Conservation (phyloP, 2,888 invertebrate species). For the Drosophila bunnanda region DNA sequence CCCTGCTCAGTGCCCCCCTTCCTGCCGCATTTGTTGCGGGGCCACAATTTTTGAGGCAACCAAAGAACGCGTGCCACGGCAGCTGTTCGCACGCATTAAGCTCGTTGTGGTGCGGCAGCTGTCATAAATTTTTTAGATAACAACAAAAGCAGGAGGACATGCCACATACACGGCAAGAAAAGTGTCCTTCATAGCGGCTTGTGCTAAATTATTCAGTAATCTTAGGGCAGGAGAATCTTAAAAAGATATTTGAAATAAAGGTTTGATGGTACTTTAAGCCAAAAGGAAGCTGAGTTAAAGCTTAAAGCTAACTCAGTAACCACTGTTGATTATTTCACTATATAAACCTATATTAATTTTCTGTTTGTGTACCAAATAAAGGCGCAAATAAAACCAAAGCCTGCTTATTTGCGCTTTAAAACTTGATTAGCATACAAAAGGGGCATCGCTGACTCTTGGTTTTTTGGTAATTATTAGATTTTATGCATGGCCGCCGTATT, state of each 20-base stretch:
- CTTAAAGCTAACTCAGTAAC: neutral
- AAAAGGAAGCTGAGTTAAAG: rapidly evolving
- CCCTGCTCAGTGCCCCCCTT: neutral
- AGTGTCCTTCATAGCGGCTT: neutral
- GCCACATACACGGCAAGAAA: conserved; percentile 19
- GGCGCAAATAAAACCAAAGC: conserved; percentile 28
- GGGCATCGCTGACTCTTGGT: conserved; percentile 28
- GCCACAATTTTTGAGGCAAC: conserved; percentile 24
- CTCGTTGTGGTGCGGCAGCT: conserved; percentile 57
- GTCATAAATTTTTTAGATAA: conserved; percentile 70
- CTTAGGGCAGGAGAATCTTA: neutral
- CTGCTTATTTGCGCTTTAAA: conserved; percentile 56
- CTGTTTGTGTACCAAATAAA: conserved; percentile 17
- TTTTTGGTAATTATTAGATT: conserved; percentile 74
- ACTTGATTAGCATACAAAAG: conserved; percentile 76
- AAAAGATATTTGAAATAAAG: too few species aligned
- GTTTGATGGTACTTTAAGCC: neutral
- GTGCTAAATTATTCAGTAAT: neutral
- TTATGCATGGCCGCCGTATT: conserved; percentile 57
- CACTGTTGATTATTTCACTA: neutral
- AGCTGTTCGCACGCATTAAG: conserved; percentile 77
- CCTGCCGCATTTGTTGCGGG: conserved; percentile 2
- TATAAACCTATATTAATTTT: neutral
- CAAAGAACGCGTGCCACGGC: conserved; percentile 66
- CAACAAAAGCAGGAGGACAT: conserved; percentile 21